These are phyloP conservation scores for Sarcophaga bullata DNA, from an alignment of 1,140 invertebrate genomes.

Conservation along the genomic window DNA sequence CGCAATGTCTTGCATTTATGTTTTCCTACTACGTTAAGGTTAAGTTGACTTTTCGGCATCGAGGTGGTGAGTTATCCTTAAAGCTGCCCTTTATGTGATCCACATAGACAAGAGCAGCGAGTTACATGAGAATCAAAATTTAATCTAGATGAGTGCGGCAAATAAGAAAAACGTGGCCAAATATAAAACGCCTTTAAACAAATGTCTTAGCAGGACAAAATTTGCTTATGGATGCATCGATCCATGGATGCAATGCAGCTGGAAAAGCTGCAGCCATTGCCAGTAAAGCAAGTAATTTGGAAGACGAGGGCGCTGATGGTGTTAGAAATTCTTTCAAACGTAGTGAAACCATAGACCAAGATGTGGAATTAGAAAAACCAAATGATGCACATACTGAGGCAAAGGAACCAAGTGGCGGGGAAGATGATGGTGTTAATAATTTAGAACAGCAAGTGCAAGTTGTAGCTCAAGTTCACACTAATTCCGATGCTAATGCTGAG, in stretches of 20 bases:
- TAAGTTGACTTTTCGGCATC: conserved; percentile 81
- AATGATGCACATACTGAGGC: conserved; percentile 35
- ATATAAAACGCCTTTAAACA: conserved; percentile 6
- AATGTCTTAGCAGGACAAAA: conserved; percentile 26
- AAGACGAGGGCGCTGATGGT: background rate
- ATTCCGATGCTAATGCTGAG: background rate
- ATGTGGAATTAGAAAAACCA: conserved; percentile 47
- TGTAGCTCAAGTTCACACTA: conserved; percentile 53
- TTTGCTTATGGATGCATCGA: conserved; percentile 49
- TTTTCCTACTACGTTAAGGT: conserved; percentile 91
- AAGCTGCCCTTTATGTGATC: conserved; percentile 81
- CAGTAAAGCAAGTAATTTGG: background rate
- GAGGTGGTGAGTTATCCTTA: conserved; percentile 79
- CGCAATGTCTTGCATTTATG: conserved; percentile 89
- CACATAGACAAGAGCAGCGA: conserved; percentile 56
- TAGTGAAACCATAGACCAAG: conserved; percentile 58
- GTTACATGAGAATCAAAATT: conserved; percentile 53
- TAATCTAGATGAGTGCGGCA: conserved; percentile 53
- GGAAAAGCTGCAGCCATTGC: conserved; percentile 50
- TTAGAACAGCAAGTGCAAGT: conserved; percentile 44
- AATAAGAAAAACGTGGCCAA: conserved; percentile 48
- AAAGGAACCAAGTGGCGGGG: background rate
- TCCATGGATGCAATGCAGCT: conserved; percentile 54
- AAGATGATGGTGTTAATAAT: background rate
- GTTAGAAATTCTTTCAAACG: conserved; percentile 46